A percentile compares a stretch with the other conserved stretches of the same genome.
phyloP scores from a whole-genome alignment of 2,888 invertebrate species.

The Stratiomys singularior region DNA sequence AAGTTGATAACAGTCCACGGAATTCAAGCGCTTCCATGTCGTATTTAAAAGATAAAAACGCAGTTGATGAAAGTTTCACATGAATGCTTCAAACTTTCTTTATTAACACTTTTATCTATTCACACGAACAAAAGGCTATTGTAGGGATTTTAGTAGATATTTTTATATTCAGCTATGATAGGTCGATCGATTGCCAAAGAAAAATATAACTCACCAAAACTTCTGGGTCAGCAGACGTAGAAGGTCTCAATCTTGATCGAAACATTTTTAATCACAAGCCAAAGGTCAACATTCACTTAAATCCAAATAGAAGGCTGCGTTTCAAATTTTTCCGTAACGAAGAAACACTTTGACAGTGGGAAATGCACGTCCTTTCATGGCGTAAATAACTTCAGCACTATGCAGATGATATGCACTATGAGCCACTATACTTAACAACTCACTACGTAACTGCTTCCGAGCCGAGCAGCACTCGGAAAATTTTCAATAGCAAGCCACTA shows the following conservation, averaged over 20 bases:
- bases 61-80: too few species aligned
- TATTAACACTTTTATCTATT: too few species aligned
- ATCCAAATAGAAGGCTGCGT: not conserved
- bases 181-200: too few species aligned
- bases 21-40: too few species aligned
- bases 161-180: too few species aligned
- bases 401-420: not conserved
- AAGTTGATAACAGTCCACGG: too few species aligned
- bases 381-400: not conserved
- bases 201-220: slow-evolving; percentile 57
- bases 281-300: too few species aligned
- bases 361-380: not conserved
- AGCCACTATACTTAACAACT: not conserved
- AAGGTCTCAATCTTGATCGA: slow-evolving; percentile 61
- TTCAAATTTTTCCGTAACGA: too few species aligned
- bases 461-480: not conserved
- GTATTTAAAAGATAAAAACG: too few species aligned
- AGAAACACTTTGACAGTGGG: not conserved
- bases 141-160: too few species aligned
- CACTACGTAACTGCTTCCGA: not conserved
- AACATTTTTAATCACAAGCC: slow-evolving; percentile 57
- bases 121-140: too few species aligned
- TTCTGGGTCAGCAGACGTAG: slow-evolving; percentile 59
- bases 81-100: too few species aligned
- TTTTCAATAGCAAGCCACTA: slow-evolving; percentile 11